Percentiles rank a stretch among this genome's conserved stretches.
Evolutionary conservation across 1,140 invertebrate genomes (phyloP).

Genomic region (Brachystomella parvula): DNA sequence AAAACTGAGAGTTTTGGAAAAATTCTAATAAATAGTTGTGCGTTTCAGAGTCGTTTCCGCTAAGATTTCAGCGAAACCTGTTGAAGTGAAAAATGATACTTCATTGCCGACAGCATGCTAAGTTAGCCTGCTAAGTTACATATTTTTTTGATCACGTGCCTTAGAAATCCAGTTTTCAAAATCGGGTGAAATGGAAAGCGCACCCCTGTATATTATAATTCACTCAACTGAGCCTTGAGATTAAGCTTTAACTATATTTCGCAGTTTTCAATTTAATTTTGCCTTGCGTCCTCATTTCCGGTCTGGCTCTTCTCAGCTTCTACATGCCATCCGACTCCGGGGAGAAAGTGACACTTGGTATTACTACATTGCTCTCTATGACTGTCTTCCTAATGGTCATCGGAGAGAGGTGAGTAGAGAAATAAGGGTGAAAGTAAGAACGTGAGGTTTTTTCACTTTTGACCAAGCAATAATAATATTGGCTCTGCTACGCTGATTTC

Average conservation of each 20-base stretch:
- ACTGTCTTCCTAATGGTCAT: conserved; percentile 59
- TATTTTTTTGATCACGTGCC: neutral
- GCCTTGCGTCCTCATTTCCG: conserved; percentile 52
- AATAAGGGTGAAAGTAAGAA: neutral
- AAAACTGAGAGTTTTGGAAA: no score
- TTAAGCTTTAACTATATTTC: neutral
- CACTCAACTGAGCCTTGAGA: neutral
- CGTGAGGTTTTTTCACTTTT: neutral
- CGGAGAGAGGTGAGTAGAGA: conserved; percentile 44
- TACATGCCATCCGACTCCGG: conserved; percentile 54
- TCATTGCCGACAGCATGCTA: neutral
- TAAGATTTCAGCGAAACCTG: neutral
- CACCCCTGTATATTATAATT: neutral
- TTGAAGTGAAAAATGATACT: neutral
- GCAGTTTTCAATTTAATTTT: conserved; percentile 52
- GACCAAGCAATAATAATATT: neutral
- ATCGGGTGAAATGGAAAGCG: neutral
- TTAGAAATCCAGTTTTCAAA: neutral
- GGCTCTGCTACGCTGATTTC: neutral
- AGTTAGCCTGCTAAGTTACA: neutral
- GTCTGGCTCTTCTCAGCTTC: conserved; percentile 51
- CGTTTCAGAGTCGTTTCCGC: no score
- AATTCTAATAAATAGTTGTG: no score
- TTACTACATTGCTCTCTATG: conserved; percentile 56
- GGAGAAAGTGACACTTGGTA: conserved; percentile 48